Evolutionary conservation across 2,113 vertebrate genomes (phyloP).

Genomic region (Phoenicopterus ruber): DNA sequence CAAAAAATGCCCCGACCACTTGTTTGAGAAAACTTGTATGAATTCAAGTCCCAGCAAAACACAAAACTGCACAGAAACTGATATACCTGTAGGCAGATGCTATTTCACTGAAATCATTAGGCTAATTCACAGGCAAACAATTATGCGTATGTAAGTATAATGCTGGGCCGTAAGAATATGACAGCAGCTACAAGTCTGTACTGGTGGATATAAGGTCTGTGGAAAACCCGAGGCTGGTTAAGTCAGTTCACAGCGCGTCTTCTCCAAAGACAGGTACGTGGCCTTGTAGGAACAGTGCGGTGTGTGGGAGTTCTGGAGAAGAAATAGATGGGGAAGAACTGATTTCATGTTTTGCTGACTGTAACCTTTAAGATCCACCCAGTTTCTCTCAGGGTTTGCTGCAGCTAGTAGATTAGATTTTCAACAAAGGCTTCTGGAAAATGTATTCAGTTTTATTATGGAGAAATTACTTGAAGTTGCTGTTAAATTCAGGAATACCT

Average conservation of each 20-base stretch:
- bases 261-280: background rate
- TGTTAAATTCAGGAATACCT: background rate
- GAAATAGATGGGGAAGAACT: background rate
- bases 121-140: background rate
- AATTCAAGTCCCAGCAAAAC: background rate
- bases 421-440: background rate
- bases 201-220: background rate
- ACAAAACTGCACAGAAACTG: background rate
- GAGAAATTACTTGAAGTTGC: background rate
- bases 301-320: background rate
- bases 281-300: background rate
- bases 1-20: accelerated
- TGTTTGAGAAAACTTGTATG: accelerated
- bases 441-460: background rate
- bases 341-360: background rate
- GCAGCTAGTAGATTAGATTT: background rate
- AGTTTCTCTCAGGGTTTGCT: background rate
- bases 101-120: background rate
- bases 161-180: accelerated
- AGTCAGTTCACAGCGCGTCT: background rate
- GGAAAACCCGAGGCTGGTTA: background rate
- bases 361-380: background rate
- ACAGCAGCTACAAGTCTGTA: background rate
- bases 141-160: accelerated
- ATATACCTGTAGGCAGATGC: background rate